A percentile compares a stretch with the other conserved stretches of the same genome.
phyloP scores from a whole-genome alignment of 2,113 vertebrate genomes.

The Dicrurus megarhynchus region DNA sequence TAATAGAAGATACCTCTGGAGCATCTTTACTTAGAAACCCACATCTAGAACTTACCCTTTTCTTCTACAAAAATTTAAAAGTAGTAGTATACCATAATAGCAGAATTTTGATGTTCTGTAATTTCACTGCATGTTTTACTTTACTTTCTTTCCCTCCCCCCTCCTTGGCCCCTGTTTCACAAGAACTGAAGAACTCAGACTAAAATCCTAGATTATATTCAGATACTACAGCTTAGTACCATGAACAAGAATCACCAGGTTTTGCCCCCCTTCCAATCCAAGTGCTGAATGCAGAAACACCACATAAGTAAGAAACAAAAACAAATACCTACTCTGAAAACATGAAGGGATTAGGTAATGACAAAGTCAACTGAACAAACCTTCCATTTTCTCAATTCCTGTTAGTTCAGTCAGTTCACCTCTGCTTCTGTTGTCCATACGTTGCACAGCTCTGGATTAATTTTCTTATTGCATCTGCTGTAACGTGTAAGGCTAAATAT shows the following conservation, averaged over 20 bases:
- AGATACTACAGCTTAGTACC: background rate
- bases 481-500: background rate
- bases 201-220: background rate
- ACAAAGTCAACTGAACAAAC: background rate
- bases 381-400: background rate
- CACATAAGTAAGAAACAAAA: background rate
- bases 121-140: background rate
- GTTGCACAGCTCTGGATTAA: background rate
- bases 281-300: background rate
- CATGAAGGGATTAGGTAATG: background rate
- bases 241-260: background rate
- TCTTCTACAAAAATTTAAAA: background rate
- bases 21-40: background rate
- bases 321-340: background rate
- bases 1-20: background rate
- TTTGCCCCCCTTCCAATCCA: background rate
- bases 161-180: background rate
- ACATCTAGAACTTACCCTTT: background rate
- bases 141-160: background rate
- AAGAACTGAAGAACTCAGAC: background rate
- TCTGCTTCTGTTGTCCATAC: background rate
- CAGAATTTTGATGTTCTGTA: background rate
- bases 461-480: background rate
- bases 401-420: background rate
- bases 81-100: background rate